A percentile compares a stretch with the other conserved stretches of the same genome.
Evolutionary conservation across 2,113 vertebrate genomes (phyloP).

Genomic region (Passer montanus): DNA sequence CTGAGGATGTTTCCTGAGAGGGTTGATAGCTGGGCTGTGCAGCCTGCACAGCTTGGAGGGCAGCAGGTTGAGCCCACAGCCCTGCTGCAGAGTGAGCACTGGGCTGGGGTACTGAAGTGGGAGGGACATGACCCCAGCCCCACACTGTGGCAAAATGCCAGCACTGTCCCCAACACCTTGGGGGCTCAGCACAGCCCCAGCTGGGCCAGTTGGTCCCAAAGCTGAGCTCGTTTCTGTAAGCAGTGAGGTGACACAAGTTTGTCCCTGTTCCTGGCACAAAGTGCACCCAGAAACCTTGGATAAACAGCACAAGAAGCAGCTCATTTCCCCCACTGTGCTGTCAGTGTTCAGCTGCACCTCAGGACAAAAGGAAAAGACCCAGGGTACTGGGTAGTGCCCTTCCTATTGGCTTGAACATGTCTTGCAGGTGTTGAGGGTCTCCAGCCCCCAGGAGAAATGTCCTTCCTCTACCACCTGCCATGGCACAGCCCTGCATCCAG

Average conservation of each 20-base stretch:
- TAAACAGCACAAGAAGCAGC: not conserved
- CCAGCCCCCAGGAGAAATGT: not conserved
- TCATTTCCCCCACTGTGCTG: accelerated
- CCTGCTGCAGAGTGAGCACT: not conserved
- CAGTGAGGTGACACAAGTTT: accelerated
- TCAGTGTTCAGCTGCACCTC: accelerated
- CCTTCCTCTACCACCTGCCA: not conserved
- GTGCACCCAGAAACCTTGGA: not conserved
- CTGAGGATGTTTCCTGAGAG: not conserved
- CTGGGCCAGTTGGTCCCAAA: accelerated
- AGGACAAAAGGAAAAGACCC: accelerated
- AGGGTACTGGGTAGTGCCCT: not conserved
- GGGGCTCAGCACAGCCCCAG: not conserved
- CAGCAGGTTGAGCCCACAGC: not conserved
- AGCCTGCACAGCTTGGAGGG: not conserved
- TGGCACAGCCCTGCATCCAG: accelerated
- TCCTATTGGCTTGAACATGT: accelerated
- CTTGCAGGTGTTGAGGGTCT: not conserved
- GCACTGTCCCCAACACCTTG: not conserved
- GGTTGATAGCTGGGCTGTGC: not conserved
- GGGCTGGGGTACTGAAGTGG: not conserved
- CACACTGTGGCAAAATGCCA: not conserved
- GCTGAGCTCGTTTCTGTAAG: not conserved
- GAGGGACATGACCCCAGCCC: not conserved
- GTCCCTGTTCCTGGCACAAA: not conserved